These are phyloP conservation scores for Channa argus DNA, from an alignment of 2,113 vertebrate genomes.

Conservation along the genomic window DNA sequence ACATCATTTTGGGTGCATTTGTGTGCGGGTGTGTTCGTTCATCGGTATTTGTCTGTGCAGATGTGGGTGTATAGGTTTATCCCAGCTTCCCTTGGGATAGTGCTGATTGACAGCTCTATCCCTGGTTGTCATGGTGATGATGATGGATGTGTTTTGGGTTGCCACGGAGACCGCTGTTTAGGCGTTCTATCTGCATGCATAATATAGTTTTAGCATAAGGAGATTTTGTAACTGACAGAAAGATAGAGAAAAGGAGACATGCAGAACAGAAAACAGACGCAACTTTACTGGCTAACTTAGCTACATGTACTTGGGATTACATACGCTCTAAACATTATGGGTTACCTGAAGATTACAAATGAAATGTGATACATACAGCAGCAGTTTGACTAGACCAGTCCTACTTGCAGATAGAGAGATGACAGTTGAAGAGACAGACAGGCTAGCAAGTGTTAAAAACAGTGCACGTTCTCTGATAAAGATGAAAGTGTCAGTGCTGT, in stretches of 20 bases:
- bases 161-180: conserved; percentile 74
- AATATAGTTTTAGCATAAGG: conserved; percentile 72
- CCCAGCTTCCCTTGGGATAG: conserved; percentile 58
- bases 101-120: conserved; percentile 75
- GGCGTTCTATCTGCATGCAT: conserved; percentile 73
- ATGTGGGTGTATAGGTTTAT: conserved; percentile 52
- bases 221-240: conserved; percentile 61
- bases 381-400: conserved; percentile 10
- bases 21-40: conserved; percentile 20
- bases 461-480: conserved; percentile 45
- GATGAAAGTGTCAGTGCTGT: conserved; percentile 60
- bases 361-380: conserved; percentile 1
- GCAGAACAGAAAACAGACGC: conserved; percentile 7
- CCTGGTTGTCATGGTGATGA: conserved; percentile 79
- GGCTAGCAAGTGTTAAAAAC: conserved; percentile 17
- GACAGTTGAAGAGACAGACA: conserved; percentile 19
- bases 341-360: neutral
- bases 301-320: neutral
- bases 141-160: conserved; percentile 80
- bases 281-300: conserved; percentile 30
- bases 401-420: conserved; percentile 18
- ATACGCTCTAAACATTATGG: neutral
- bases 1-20: too few species aligned
- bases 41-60: conserved; percentile 51
- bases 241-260: conserved; percentile 35